Evolutionary conservation across 1,140 invertebrate genomes (phyloP), one percentile per base, ranked within the genome.

Genomic region (Penaeus vannamei): DNA sequence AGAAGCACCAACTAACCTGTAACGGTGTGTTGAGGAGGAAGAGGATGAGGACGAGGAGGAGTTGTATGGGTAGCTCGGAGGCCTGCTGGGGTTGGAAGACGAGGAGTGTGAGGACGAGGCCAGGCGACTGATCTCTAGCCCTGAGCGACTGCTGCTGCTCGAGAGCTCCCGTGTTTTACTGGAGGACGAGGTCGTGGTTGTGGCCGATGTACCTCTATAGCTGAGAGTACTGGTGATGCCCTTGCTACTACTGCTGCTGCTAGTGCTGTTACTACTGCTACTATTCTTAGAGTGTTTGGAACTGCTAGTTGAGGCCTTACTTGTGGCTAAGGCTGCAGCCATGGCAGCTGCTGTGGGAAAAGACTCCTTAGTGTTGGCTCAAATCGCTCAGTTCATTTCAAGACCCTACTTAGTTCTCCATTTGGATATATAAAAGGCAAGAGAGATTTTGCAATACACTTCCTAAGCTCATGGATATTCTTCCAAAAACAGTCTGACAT

Each of bases 71-170:
- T 46, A 53, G 46, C 59, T 53, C 46, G 36, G 17, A 12, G 79
- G 42, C 62, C 62, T 84, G 53, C 23, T 62, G 46, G 84, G 14
- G 29, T 62, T 84, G 79, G 89, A 86, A 66, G 87, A 77, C 42
- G 84, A 72, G 60, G 81, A 89, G 80, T 89, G 80, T 82, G 87
- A 84, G 80, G 90, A 91, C 46, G 90, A 60, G 36, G 84, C 84
- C 79, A 90, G 90, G 64, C 90, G 85, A 84, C 85, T 90, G 46
- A 89, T 89, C 53, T 89, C 87, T 60, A 89, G 66, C 32, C 85
- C 77, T 10, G 84, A 29, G 32, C 84, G 82, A 60, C 86, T 88
- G 86, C 81, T 64, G 82, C 69, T 87, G 76, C 69, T 53, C 53
- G 53, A 69, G 69, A 61, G 84, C 22, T 85, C 90, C 20, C 85